These are phyloP conservation scores for Gnatocerus cornutus DNA, from an alignment of 2,888 invertebrate species.

Conservation along the genomic window DNA sequence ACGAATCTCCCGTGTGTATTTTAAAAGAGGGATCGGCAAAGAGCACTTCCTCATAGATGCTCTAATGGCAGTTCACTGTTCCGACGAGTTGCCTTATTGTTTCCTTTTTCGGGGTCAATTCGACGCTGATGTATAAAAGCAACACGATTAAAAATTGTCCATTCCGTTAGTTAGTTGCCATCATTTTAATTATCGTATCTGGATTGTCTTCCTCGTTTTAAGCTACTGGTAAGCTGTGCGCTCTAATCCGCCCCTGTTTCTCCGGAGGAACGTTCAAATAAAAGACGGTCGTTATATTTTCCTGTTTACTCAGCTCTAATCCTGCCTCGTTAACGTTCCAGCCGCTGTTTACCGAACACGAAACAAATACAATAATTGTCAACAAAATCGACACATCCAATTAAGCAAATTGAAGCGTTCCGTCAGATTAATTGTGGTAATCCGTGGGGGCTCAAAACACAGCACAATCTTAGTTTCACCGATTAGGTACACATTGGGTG, in stretches of 20 bases:
- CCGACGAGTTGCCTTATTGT: conserved; percentile 42
- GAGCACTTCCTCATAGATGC: conserved; percentile 66
- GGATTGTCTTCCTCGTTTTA: conserved; percentile 13
- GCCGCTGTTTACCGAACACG: conserved; percentile 44
- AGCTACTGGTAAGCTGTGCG: neutral
- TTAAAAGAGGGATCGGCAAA: conserved; percentile 65
- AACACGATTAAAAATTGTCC: no score
- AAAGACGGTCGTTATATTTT: conserved; percentile 59
- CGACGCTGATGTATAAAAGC: no score
- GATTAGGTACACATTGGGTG: conserved; percentile 25
- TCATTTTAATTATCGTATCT: conserved; percentile 9
- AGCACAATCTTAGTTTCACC: conserved; percentile 16
- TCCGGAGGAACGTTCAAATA: conserved; percentile 39
- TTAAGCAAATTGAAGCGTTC: conserved; percentile 42
- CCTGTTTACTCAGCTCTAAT: conserved; percentile 55
- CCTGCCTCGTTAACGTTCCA: conserved; percentile 51
- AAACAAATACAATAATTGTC: conserved; percentile 44
- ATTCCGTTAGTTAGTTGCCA: neutral
- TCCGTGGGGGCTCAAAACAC: conserved; percentile 19
- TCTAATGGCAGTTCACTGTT: conserved; percentile 66
- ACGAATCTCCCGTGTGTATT: conserved; percentile 66
- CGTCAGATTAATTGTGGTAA: conserved; percentile 33
- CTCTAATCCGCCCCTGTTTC: conserved; percentile 23
- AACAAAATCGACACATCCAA: conserved; percentile 45
- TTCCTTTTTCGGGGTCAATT: conserved; percentile 19